Evolutionary conservation across 2,888 invertebrate genomes (phyloP).

Genomic region (Orthosia gracilis): DNA sequence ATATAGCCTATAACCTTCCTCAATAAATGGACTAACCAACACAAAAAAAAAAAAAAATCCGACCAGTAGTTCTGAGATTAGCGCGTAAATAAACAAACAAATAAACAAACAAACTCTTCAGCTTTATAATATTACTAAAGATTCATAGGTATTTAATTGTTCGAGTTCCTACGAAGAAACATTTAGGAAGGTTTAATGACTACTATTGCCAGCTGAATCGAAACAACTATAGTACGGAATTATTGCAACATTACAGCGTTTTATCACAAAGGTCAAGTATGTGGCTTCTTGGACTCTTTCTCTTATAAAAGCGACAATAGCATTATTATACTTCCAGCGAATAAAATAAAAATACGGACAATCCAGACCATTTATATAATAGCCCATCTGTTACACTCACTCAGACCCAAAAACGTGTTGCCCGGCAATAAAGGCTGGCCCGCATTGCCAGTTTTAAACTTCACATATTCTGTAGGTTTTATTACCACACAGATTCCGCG

Average conservation of each 20-base stretch:
- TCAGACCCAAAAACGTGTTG: conserved; percentile 31
- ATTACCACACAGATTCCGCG: not conserved
- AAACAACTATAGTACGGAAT: not conserved
- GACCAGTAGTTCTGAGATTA: too few relatives aligned
- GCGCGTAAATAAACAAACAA: too few relatives aligned
- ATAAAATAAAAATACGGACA: conserved; percentile 19
- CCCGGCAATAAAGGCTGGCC: conserved; percentile 16
- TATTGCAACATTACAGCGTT: not conserved
- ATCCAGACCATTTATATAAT: conserved; percentile 26
- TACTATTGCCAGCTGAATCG: too few relatives aligned
- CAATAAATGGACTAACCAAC: too few relatives aligned
- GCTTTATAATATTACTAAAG: too few relatives aligned
- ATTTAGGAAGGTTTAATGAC: too few relatives aligned
- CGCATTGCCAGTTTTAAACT: conserved; percentile 25
- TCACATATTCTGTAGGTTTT: conserved; percentile 42
- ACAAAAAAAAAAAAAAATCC: too few relatives aligned
- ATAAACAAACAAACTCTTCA: too few relatives aligned
- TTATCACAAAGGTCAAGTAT: conserved; percentile 20
- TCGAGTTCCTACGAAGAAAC: too few relatives aligned
- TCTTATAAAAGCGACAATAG: conserved; percentile 20
- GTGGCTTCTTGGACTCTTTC: conserved; percentile 15
- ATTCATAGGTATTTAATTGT: too few relatives aligned
- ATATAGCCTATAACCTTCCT: too few relatives aligned
- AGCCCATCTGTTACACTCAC: conserved; percentile 25
- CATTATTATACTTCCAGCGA: conserved; percentile 26